phyloP scores from a whole-genome alignment of 2,797 vertebrate species.

The Tokudaia tokunoshimensis region DNA sequence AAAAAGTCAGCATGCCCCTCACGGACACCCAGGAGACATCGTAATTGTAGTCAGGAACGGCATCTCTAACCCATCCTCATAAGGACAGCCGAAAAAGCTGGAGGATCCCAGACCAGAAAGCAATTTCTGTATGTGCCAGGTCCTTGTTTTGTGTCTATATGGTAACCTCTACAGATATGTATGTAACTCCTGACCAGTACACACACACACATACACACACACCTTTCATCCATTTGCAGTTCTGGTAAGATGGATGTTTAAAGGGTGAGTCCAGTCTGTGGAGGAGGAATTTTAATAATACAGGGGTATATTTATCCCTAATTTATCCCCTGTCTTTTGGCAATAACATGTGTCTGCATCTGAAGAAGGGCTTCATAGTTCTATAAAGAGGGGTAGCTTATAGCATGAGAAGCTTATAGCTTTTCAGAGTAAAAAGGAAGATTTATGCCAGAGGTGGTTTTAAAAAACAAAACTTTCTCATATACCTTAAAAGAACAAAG shows the following conservation, averaged over 20 bases:
- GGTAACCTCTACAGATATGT: not conserved
- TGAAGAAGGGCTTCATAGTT: constrained; percentile 56
- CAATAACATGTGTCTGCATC: constrained; percentile 68
- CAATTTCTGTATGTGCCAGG: not conserved
- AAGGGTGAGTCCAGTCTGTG: constrained; percentile 21
- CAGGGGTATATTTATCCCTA: not conserved
- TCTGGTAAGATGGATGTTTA: constrained; percentile 25
- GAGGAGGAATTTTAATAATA: constrained; percentile 54
- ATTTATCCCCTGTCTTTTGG: constrained; percentile 42
- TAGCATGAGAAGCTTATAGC: constrained; percentile 56
- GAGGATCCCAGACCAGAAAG: not conserved
- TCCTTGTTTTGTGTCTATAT: not conserved
- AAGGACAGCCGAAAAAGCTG: not conserved
- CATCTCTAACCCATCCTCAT: not conserved
- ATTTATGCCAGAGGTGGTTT: constrained; percentile 31
- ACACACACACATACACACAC: not conserved
- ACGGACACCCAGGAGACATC: not conserved
- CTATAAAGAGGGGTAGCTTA: constrained; percentile 71
- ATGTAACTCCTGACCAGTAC: not conserved
- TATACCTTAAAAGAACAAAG: constrained; percentile 54
- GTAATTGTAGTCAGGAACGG: not conserved
- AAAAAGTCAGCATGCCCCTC: not conserved
- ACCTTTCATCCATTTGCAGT: not conserved
- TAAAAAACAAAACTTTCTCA: constrained; percentile 24
- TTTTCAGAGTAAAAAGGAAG: constrained; percentile 72